phyloP scores from a whole-genome alignment of 2,113 vertebrate species.

The Polypterus senegalus region DNA sequence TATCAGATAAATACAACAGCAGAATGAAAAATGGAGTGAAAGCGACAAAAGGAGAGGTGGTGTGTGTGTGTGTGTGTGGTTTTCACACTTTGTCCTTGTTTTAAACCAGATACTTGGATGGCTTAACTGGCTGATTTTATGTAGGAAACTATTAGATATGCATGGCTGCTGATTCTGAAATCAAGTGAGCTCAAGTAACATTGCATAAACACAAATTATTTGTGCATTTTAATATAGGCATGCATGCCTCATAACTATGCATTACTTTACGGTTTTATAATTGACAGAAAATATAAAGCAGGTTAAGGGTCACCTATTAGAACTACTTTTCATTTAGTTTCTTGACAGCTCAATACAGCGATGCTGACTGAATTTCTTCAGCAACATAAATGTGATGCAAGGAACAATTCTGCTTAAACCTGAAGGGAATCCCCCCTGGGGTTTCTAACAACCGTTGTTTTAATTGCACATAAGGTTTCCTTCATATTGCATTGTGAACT shows the following conservation, averaged over 20 bases:
- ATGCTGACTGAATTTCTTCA: constrained; percentile 63
- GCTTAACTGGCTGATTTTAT: constrained; percentile 10
- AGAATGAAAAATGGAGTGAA: too few species aligned
- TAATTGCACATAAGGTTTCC: constrained; percentile 40
- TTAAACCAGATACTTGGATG: neutral
- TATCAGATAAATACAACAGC: too few species aligned
- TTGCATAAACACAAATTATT: constrained; percentile 84
- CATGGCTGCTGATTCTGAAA: constrained; percentile 40
- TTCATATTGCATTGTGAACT: too few species aligned
- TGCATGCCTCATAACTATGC: constrained; percentile 96
- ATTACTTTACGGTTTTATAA: constrained; percentile 95
- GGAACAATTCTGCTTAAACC: constrained; percentile 40
- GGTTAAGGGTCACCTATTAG: constrained; percentile 96
- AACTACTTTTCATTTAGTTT: constrained; percentile 99
- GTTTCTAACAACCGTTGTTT: constrained; percentile 34
- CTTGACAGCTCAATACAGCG: constrained; percentile 86
- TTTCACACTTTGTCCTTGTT: too few species aligned
- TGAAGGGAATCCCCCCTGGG: constrained; percentile 33
- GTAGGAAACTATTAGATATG: constrained; percentile 39
- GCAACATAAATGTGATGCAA: constrained; percentile 53
- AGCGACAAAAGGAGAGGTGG: too few species aligned
- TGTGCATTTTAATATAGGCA: constrained; percentile 89
- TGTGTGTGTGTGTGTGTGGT: too few species aligned
- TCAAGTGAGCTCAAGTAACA: constrained; percentile 43
- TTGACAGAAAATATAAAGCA: constrained; percentile 98